These are phyloP conservation scores for Glaucopsyche alexis DNA, from an alignment of 2,888 invertebrate genomes.

Conservation along the genomic window DNA sequence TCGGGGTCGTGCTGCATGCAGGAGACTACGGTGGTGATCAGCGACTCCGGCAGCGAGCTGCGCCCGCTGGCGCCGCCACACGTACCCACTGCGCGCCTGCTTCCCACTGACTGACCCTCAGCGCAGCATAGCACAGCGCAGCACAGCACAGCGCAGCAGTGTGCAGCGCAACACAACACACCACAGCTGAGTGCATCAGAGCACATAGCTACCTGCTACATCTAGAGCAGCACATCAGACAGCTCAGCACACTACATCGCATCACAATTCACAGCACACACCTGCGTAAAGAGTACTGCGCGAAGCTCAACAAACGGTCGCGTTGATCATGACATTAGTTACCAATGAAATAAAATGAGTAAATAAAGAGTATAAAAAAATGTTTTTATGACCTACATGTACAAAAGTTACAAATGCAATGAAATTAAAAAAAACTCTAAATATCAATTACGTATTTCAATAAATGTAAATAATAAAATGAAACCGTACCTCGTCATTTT, in stretches of 20 bases:
- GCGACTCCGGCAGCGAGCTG: slow-evolving; percentile 10
- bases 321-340: neutral
- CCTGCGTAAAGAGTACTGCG: too few relatives aligned
- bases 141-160: neutral
- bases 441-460: too few relatives aligned
- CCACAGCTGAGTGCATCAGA: neutral
- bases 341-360: neutral
- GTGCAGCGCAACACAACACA: neutral
- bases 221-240: neutral
- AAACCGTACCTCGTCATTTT: too few relatives aligned
- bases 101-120: neutral
- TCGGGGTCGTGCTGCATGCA: slow-evolving; percentile 5
- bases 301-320: neutral
- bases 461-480: too few relatives aligned
- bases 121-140: neutral
- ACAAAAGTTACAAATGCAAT: too few relatives aligned
- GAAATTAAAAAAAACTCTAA: too few relatives aligned
- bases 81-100: slow-evolving; percentile 10
- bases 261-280: too few relatives aligned
- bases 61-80: slow-evolving; percentile 1
- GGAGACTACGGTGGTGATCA: slow-evolving; percentile 1
- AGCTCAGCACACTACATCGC: too few relatives aligned
- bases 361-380: neutral
- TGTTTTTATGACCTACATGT: neutral
- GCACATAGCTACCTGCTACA: neutral